These are phyloP conservation scores for Neocrepidodera transversa DNA, from an alignment of 2,888 invertebrate species.

Conservation along the genomic window DNA sequence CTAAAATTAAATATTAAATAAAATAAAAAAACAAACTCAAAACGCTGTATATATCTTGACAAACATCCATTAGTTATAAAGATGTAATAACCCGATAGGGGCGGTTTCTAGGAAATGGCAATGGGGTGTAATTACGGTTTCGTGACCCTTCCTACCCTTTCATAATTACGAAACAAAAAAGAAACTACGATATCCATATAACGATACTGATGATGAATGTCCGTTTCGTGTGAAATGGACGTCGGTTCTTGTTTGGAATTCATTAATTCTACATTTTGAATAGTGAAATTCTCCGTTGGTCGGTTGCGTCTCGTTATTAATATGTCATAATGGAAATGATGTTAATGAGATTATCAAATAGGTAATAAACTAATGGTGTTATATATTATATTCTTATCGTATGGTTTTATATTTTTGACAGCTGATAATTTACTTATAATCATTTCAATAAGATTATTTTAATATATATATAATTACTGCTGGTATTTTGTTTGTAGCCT, in stretches of 20 bases:
- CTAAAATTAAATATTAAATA: no score
- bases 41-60: neutral
- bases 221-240: constrained; percentile 15
- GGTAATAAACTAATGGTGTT: neutral
- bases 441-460: no score
- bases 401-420: neutral
- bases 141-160: constrained; percentile 39
- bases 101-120: constrained; percentile 43
- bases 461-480: no score
- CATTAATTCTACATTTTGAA: constrained; percentile 6
- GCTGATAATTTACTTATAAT: no score
- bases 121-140: constrained; percentile 47
- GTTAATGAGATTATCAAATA: neutral
- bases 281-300: constrained; percentile 1
- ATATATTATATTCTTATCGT: neutral
- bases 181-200: constrained; percentile 17
- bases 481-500: no score
- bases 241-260: constrained; percentile 13
- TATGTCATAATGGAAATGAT: constrained; percentile 13
- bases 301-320: neutral
- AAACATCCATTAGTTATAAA: constrained; percentile 15
- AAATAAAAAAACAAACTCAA: neutral
- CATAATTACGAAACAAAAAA: constrained; percentile 9
- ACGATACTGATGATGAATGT: constrained; percentile 14
- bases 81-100: constrained; percentile 43